Evolutionary conservation across 2,888 invertebrate species (phyloP), one percentile per base, ranked within the genome.

Genomic region (Nemoura dubitans): DNA sequence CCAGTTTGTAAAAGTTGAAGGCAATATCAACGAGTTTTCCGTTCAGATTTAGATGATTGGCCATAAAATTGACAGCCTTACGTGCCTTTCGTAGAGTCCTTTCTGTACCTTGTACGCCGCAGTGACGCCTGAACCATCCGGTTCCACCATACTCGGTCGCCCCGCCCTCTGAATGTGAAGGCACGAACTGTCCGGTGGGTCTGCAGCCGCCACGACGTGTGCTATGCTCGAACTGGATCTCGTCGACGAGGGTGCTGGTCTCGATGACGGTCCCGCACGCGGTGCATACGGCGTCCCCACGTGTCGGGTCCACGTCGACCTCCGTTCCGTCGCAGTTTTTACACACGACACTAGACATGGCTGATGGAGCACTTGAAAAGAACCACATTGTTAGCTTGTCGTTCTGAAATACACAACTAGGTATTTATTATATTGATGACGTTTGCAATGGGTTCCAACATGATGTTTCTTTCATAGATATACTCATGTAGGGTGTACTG

Each of bases 281-380:
- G 30, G 97, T 98, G 91, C 99, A 99, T 0, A 99, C 98, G 14
- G 97, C 96, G 93, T 99, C 98, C 43, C 99, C 99, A 90, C 98
- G 94, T 28, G 97, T 96, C 87, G 97, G 96, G 91, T 99, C 99
- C 88, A 96, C 97, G 92, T 99, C 99, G 88, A 99, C 97, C 88
- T 98, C 97, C 3, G 97, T 95, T 76, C 97, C 96, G 21, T 97
- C 97, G 91, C 97, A 97, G 90, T 96, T 96, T 91, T 96, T 95
- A 92, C 97, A 97, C 91, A 97, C 97, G n/a, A 95, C 95, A 2
- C 94, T 93, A 89, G 89, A 88, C 87, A 87, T 88, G 3, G 25
- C 86, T 30, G 21, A 81, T n/a, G 30, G 42, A 10, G 21, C 21
- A 59, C 59, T 14, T 59, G 21, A 59, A 59, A 59, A 59, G 2